Conservation (phyloP, 2,797 vertebrate genomes). For the Lagodon rhomboides region DNA sequence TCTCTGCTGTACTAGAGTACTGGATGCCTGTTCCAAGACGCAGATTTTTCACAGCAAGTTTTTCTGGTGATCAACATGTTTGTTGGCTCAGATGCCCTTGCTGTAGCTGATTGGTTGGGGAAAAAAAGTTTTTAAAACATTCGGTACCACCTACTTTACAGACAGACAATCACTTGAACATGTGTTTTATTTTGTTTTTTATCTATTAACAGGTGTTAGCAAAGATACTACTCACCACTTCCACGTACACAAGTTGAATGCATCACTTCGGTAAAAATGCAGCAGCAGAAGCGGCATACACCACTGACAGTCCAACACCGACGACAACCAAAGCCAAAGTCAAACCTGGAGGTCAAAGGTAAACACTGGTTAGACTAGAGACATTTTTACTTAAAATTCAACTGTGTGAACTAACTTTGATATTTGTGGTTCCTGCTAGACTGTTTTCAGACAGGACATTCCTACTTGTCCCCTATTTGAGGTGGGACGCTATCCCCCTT, state of each 20-base stretch:
- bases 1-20: not conserved
- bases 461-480: too few relatives aligned
- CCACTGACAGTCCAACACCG: not conserved
- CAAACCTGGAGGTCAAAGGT: conserved; percentile 49
- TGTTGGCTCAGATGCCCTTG: conserved; percentile 6
- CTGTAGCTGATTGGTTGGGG: not conserved
- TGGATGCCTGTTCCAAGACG: not conserved
- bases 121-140: conserved; percentile 1
- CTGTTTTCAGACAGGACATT: not conserved
- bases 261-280: conserved; percentile 34
- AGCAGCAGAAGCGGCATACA: not conserved
- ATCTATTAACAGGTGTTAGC: conserved; percentile 47
- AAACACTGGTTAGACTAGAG: not conserved
- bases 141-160: not conserved
- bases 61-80: not conserved
- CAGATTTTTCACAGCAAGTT: not conserved
- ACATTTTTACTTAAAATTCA: not conserved
- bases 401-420: not conserved
- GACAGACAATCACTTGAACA: conserved; percentile 21
- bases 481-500: too few relatives aligned
- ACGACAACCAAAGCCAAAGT: not conserved
- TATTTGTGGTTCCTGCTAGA: too few relatives aligned
- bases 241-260: not conserved
- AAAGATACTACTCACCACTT: conserved; percentile 29
- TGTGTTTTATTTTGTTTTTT: not conserved